Evolutionary conservation across 2,888 invertebrate genomes (phyloP).

Genomic region (Pammene aurita): DNA sequence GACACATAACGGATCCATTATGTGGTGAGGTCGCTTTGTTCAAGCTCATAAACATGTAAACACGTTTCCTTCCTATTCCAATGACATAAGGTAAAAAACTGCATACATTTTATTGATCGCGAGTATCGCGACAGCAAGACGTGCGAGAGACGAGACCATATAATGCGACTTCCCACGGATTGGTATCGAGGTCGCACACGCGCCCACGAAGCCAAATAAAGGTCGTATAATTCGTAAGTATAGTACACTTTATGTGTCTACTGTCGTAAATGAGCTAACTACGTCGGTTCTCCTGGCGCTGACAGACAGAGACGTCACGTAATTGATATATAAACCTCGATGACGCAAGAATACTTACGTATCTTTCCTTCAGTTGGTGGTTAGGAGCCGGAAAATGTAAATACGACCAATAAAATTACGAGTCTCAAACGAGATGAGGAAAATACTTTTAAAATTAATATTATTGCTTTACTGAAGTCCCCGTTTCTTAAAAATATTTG

Average conservation of each 20-base stretch:
- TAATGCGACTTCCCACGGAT: conserved; percentile 68
- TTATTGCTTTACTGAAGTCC: not conserved
- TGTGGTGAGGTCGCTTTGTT: conserved; percentile 27
- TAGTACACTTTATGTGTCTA: conserved; percentile 14
- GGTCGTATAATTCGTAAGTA: conserved; percentile 42
- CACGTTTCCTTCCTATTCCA: conserved; percentile 1
- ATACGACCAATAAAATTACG: not conserved
- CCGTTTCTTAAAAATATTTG: not conserved
- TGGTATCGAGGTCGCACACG: conserved; percentile 62
- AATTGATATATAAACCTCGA: conserved; percentile 31
- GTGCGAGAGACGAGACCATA: conserved; percentile 48
- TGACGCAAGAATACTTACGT: conserved; percentile 27
- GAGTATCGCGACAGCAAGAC: conserved; percentile 1
- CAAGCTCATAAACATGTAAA: conserved; percentile 18
- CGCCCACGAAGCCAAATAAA: conserved; percentile 49
- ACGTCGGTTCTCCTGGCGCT: not conserved
- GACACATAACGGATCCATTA: conserved; percentile 44
- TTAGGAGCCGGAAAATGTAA: conserved; percentile 1
- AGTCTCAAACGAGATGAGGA: conserved; percentile 4
- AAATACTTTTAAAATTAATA: not conserved
- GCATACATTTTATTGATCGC: not conserved
- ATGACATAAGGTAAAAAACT: not conserved
- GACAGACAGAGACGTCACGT: conserved; percentile 7
- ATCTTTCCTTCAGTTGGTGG: conserved; percentile 2
- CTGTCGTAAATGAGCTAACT: conserved; percentile 16